phyloP scores from a whole-genome alignment of 2,888 invertebrate genomes.

The Drosophila paramelanica region DNA sequence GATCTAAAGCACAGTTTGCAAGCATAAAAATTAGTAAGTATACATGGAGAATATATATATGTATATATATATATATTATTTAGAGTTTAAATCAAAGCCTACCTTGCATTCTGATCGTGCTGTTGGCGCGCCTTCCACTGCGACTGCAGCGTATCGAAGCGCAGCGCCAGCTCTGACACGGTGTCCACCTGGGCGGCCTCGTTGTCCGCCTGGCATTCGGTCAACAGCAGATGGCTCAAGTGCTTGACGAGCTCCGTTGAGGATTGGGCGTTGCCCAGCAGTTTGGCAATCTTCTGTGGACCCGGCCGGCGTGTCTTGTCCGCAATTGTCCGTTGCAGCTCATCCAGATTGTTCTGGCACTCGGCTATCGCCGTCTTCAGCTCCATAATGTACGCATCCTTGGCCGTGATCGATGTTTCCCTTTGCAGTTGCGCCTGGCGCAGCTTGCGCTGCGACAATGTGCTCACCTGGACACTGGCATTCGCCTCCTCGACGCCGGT shows the following conservation, averaged over 20 bases:
- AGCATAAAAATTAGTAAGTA: slow-evolving; percentile 32
- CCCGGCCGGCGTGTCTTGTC: slow-evolving; percentile 87
- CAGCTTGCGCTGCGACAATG: slow-evolving; percentile 87
- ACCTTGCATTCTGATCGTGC: slow-evolving; percentile 92
- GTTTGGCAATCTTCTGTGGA: slow-evolving; percentile 90
- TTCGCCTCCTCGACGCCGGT: slow-evolving; percentile 87
- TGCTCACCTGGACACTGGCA: slow-evolving; percentile 92
- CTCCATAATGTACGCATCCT: slow-evolving; percentile 93
- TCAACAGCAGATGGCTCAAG: slow-evolving; percentile 90
- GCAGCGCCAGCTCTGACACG: slow-evolving; percentile 88
- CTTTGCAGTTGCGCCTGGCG: slow-evolving; percentile 85
- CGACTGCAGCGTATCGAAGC: slow-evolving; percentile 89
- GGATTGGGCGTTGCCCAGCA: slow-evolving; percentile 92
- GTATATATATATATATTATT: neutral
- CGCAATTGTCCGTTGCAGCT: slow-evolving; percentile 88
- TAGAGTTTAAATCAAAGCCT: slow-evolving; percentile 62
- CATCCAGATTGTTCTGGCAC: slow-evolving; percentile 88
- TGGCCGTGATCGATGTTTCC: slow-evolving; percentile 91
- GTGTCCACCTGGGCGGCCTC: slow-evolving; percentile 89
- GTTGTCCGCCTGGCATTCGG: slow-evolving; percentile 89
- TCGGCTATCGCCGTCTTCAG: slow-evolving; percentile 90
- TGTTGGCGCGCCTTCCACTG: slow-evolving; percentile 91
- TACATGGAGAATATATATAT: no score
- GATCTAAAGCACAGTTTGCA: slow-evolving; percentile 42
- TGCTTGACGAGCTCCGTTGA: slow-evolving; percentile 93